Evolutionary conservation across 92 coral and sea anemone species (phyloP).

Genomic region (Palythoa grandis): DNA sequence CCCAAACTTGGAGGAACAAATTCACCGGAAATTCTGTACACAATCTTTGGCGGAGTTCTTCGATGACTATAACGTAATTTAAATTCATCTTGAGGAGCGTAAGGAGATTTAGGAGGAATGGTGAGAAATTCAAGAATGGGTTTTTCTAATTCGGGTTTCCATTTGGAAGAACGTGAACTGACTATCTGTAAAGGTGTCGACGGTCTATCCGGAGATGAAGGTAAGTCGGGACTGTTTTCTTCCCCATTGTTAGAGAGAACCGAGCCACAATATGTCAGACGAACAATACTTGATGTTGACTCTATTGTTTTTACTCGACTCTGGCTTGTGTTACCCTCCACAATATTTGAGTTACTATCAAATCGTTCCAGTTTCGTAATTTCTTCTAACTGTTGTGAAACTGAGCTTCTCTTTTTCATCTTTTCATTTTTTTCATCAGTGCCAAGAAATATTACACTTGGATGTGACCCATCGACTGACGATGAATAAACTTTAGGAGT

Average conservation of each 20-base stretch:
- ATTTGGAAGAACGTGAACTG: constrained; percentile 41
- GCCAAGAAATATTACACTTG: constrained; percentile 82
- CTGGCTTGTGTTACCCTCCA: constrained; percentile 43
- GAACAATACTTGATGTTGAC: constrained; percentile 61
- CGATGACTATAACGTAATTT: constrained; percentile 74
- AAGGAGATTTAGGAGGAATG: constrained; percentile 78
- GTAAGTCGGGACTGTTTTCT: constrained; percentile 40
- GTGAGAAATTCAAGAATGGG: constrained; percentile 71
- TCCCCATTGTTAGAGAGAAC: constrained; percentile 78
- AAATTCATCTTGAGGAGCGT: constrained; percentile 88
- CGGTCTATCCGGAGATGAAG: constrained; percentile 34
- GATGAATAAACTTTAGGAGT: constrained; percentile 54
- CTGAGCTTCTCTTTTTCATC: neutral
- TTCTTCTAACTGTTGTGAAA: neutral
- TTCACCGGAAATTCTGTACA: constrained; percentile 84
- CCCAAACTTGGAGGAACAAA: constrained; percentile 40
- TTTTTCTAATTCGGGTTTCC: constrained; percentile 39
- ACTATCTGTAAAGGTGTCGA: constrained; percentile 34
- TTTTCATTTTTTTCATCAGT: constrained; percentile 59
- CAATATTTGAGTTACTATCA: constrained; percentile 10
- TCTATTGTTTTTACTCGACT: constrained; percentile 57
- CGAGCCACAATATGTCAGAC: constrained; percentile 87
- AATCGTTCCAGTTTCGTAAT: constrained; percentile 4
- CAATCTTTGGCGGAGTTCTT: constrained; percentile 63
- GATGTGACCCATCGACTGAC: constrained; percentile 43